These are phyloP conservation scores for Cyaniris semiargus DNA, from an alignment of 2,888 invertebrate species.

Conservation along the genomic window DNA sequence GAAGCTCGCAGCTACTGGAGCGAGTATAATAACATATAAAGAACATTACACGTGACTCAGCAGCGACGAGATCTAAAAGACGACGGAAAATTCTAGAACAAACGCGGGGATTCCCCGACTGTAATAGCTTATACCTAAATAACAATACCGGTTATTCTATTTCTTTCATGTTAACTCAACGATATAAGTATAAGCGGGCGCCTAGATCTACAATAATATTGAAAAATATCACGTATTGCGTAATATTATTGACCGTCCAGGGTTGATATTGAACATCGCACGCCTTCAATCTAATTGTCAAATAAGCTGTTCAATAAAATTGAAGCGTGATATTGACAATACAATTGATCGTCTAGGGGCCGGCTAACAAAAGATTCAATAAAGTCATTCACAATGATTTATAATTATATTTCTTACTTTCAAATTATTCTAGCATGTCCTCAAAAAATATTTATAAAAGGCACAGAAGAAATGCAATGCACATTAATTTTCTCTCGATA, in stretches of 20 bases:
- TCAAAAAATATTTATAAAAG: background rate
- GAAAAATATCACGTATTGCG: no score
- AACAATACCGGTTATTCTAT: background rate
- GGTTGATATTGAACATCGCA: no score
- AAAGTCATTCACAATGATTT: no score
- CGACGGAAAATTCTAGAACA: conserved; percentile 23
- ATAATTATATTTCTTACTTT: no score
- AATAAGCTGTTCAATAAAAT: no score
- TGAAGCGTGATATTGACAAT: no score
- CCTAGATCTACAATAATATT: no score
- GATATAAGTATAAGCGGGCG: background rate
- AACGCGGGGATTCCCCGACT: background rate
- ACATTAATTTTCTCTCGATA: background rate
- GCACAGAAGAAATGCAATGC: background rate
- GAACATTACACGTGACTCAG: conserved; percentile 24
- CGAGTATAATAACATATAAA: conserved; percentile 31
- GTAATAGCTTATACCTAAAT: background rate
- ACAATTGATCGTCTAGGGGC: no score
- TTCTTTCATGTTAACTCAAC: background rate
- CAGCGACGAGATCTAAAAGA: conserved; percentile 24
- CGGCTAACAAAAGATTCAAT: no score
- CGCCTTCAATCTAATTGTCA: no score
- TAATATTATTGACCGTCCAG: no score
- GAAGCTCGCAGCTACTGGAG: conserved; percentile 23
- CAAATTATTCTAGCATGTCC: no score